Evolutionary conservation across 1,140 invertebrate species (phyloP).

Genomic region (Aethina tumida): DNA sequence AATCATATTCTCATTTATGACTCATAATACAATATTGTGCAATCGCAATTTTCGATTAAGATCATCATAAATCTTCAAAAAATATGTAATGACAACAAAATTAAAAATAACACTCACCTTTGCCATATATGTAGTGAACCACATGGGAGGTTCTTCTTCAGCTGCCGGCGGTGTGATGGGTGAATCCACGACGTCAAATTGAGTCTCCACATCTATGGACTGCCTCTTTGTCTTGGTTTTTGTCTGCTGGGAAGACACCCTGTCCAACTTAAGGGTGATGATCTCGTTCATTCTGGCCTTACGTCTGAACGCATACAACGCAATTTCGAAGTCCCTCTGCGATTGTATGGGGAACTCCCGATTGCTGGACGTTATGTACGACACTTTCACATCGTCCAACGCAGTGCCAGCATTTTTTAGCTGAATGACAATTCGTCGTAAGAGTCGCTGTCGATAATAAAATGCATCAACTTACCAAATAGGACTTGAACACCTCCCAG

Average conservation of each 20-base stretch:
- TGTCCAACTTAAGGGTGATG: constrained; percentile 29
- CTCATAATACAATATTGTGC: too few species aligned
- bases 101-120: too few species aligned
- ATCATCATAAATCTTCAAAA: too few species aligned
- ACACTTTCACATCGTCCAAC: constrained; percentile 29
- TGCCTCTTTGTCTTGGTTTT: constrained; percentile 13
- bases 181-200: constrained; percentile 19
- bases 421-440: too few species aligned
- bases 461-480: constrained; percentile 29
- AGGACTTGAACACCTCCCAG: constrained; percentile 35
- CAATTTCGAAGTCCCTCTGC: constrained; percentile 29
- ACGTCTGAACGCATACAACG: constrained; percentile 28
- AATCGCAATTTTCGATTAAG: too few species aligned
- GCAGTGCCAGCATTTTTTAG: constrained; percentile 32
- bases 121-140: constrained; percentile 32
- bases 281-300: constrained; percentile 28
- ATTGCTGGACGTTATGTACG: constrained; percentile 26
- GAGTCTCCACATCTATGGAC: constrained; percentile 25
- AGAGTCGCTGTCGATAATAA: too few species aligned
- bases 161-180: too few species aligned
- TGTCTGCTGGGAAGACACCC: constrained; percentile 11
- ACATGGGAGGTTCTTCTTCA: constrained; percentile 27
- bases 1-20: too few species aligned
- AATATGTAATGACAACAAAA: too few species aligned
- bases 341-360: constrained; percentile 29